Evolutionary conservation across 2,113 vertebrate species (phyloP), one percentile per base, ranked within the genome.

Genomic region (Actenoides lindsayi): DNA sequence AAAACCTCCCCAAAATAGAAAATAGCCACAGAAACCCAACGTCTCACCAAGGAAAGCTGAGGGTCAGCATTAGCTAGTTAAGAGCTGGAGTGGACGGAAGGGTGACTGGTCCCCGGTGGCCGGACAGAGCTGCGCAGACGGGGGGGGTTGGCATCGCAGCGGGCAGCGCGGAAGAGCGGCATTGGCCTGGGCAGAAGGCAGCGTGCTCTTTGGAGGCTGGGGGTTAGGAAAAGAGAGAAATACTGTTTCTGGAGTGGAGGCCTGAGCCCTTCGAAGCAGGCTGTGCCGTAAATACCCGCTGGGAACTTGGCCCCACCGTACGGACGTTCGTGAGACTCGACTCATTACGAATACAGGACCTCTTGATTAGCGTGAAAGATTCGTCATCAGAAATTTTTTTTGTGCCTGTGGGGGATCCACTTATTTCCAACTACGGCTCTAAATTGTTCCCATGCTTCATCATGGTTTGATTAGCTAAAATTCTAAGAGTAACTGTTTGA

Each of bases 371-470:
- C 75, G 18, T 89, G 94, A 93, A 94, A 51, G 88, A 81, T 80
- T 89, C 68, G 31, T 87, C 94, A 94, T 89, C 79, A 63, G 91
- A 77, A 24, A 9, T 46, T 41, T 39, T 83, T 81, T 86, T 60
- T 78, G 71, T 95, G 95, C 94, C 96, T 82, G 68, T 95, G 89
- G 95, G 94, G 96, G 96, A 96, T 95, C 82, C 76, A 50, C 83
- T 96, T 79, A 56, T 81, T 97, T 92, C 94, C 95, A 96, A 91
- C 85, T 94, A 48, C 30, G 27, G 90, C 69, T 83, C 96, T 94
- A 96, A 97, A 97, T 97, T 97, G 93, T 94, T 97, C 94, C 97
- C 96, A 97, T 95, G 91, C 85, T 90, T 59, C 89, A 92, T 84
- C 67, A 4, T 93, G 96, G 83, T 96, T 95, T 96, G 93, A 96